Evolutionary conservation across 2,888 invertebrate species (phyloP).

Genomic region (Uropetala carovei): DNA sequence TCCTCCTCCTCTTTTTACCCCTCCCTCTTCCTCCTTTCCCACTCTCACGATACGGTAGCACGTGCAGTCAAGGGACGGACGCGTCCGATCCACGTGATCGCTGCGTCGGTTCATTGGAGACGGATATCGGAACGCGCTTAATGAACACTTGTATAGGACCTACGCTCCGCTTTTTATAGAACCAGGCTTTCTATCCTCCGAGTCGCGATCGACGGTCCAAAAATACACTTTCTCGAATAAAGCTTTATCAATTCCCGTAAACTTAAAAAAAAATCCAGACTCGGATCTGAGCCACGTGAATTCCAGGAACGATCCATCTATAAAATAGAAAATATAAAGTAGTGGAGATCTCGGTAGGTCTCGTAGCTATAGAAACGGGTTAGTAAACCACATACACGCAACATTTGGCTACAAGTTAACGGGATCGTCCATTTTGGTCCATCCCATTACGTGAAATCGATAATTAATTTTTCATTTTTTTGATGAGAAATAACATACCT

Average conservation of each 20-base stretch:
- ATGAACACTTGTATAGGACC: not conserved
- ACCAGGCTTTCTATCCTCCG: too few species aligned
- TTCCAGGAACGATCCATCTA: not conserved
- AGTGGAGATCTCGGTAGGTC: not conserved
- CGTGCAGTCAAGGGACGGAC: not conserved
- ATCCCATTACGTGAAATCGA: too few species aligned
- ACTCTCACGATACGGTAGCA: not conserved
- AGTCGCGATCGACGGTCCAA: too few species aligned
- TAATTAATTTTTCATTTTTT: too few species aligned
- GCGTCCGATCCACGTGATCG: not conserved
- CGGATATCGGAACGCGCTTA: not conserved
- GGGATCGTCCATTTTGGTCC: too few species aligned
- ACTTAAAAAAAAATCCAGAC: not conserved
- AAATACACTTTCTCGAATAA: too few species aligned
- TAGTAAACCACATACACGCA: too few species aligned
- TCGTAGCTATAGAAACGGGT: too few species aligned
- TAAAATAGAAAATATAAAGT: not conserved
- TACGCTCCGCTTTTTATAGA: too few species aligned
- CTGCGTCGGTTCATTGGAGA: not conserved
- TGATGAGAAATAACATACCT: too few species aligned
- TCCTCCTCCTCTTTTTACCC: not conserved
- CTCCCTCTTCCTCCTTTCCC: not conserved
- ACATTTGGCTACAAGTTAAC: too few species aligned
- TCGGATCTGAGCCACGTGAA: not conserved
- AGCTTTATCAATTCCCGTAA: not conserved